Percentiles rank a stretch among this genome's conserved stretches.
Conservation (phyloP, 2,113 vertebrate genomes). For the Heteronetta atricapilla region DNA sequence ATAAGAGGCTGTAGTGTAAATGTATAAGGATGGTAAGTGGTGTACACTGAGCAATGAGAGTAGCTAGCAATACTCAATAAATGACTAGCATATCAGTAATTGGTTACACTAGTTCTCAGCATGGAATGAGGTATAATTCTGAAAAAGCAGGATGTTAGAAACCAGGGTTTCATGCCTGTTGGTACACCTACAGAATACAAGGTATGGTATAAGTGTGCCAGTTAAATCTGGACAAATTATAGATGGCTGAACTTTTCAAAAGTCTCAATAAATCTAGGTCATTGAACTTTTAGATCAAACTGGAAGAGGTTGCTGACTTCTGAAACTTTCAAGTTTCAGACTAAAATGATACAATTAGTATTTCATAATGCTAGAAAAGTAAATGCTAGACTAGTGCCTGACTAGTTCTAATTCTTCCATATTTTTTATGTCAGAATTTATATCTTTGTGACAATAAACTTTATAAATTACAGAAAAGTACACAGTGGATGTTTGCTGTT, state of each 20-base stretch:
- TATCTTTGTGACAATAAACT: background rate
- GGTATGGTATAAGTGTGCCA: background rate
- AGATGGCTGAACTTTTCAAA: background rate
- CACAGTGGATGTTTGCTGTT: background rate
- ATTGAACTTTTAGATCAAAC: background rate
- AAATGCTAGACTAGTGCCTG: background rate
- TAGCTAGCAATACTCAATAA: background rate
- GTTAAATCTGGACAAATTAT: background rate
- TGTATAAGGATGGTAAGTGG: background rate
- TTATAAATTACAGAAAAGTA: background rate
- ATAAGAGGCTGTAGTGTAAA: background rate
- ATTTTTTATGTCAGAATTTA: background rate
- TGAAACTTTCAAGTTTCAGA: background rate
- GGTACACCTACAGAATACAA: background rate
- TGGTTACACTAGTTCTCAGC: background rate
- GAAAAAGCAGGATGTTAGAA: background rate
- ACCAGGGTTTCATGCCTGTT: background rate
- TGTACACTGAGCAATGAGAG: background rate
- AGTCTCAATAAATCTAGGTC: background rate
- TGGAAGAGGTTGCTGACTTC: background rate
- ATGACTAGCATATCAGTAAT: background rate
- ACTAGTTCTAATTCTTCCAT: background rate
- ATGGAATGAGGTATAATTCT: background rate
- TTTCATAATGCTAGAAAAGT: background rate
- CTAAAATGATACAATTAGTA: background rate